Percentiles rank a stretch among this genome's conserved stretches.
These are phyloP conservation scores for Actinopyga echinites DNA, from an alignment of 53 echinoderm and acorn worm genomes.

Conservation along the genomic window DNA sequence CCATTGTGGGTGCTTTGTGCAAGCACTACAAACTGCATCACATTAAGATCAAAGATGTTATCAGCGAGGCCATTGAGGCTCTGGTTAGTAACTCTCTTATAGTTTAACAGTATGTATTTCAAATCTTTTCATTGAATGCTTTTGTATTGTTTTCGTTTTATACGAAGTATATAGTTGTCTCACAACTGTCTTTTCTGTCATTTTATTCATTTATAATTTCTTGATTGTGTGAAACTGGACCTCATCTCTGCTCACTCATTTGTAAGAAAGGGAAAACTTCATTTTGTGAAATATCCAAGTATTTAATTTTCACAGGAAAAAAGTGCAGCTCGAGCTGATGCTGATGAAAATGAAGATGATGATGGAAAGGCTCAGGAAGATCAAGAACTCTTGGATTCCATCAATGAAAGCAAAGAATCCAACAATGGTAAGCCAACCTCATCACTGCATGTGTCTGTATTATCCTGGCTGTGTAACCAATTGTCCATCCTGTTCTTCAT, in stretches of 20 bases:
- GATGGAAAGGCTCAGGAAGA: constrained; percentile 99
- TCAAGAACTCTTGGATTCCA: constrained; percentile 91
- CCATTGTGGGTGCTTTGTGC: constrained; percentile 78
- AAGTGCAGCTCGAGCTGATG: constrained; percentile 94
- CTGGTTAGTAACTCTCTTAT: constrained; percentile 62
- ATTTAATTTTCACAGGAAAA: constrained; percentile 64
- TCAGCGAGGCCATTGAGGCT: constrained; percentile 87
- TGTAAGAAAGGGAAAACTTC: too few relatives aligned
- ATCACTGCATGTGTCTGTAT: neutral
- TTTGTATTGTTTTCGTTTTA: too few relatives aligned
- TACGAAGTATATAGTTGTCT: too few relatives aligned
- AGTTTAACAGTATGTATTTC: too few relatives aligned
- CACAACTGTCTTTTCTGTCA: too few relatives aligned
- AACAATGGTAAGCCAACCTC: constrained; percentile 75
- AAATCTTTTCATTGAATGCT: too few relatives aligned
- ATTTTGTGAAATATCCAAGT: too few relatives aligned
- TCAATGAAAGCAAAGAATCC: constrained; percentile 91
- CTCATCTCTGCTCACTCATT: too few relatives aligned
- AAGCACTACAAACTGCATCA: constrained; percentile 98
- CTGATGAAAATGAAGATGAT: constrained; percentile 99
- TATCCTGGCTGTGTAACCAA: neutral
- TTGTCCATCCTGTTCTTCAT: neutral
- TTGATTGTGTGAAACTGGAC: too few relatives aligned
- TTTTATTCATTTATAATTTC: too few relatives aligned
- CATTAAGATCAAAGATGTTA: constrained; percentile 97